Percentiles rank a stretch among this genome's conserved stretches.
Evolutionary conservation across 2,797 vertebrate species (phyloP).

Genomic region (Halcyon smyrnensis): DNA sequence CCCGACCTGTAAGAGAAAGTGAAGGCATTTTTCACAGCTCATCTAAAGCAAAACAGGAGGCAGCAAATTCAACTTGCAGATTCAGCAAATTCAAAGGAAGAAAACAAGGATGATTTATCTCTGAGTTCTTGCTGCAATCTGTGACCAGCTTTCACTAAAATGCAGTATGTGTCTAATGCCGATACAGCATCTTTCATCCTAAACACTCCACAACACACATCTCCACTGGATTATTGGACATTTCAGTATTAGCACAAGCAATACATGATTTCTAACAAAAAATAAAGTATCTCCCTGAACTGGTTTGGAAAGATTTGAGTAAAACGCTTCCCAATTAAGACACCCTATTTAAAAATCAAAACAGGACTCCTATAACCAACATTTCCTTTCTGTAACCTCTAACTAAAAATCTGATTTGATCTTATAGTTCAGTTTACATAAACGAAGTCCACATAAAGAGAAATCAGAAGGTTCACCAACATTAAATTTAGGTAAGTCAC

Average conservation of each 20-base stretch:
- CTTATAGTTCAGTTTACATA: not conserved
- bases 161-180: not conserved
- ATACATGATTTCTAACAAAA: not conserved
- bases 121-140: not conserved
- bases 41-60: not conserved
- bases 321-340: not conserved
- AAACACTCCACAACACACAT: not conserved
- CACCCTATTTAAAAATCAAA: not conserved
- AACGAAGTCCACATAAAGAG: not conserved
- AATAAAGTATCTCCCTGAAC: not conserved
- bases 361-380: not conserved
- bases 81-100: slow-evolving; percentile 8
- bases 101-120: slow-evolving; percentile 39
- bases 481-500: not conserved
- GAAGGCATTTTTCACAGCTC: not conserved
- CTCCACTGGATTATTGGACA: not conserved
- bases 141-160: slow-evolving; percentile 1
- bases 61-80: not conserved
- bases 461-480: not conserved
- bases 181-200: not conserved
- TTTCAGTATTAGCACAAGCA: not conserved
- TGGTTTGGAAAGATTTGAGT: not conserved
- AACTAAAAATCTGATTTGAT: not conserved
- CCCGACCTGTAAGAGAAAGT: not conserved
- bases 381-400: not conserved